phyloP scores from a whole-genome alignment of 2,888 invertebrate genomes.

The Mechanitis mazaeus region DNA sequence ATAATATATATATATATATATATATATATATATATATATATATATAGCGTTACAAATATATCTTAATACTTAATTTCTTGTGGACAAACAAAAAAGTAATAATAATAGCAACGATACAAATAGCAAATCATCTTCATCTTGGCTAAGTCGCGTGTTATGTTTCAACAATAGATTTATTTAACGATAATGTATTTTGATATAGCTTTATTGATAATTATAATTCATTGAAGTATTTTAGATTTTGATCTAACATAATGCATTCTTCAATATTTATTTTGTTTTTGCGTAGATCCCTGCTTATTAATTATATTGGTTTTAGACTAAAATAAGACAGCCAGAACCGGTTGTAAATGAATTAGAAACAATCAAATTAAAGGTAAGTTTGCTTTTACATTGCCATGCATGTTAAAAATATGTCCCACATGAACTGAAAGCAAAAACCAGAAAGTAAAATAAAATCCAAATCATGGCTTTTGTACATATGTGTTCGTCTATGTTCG shows the following conservation, averaged over 20 bases:
- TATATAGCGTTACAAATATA: no score
- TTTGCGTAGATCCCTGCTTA: slow-evolving; percentile 42
- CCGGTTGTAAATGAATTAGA: slow-evolving; percentile 44
- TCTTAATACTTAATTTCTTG: no score
- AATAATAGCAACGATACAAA: background rate
- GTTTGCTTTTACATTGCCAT: slow-evolving; percentile 32
- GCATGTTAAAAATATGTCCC: slow-evolving; percentile 24
- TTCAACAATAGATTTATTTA: slow-evolving; percentile 4
- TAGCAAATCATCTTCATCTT: background rate
- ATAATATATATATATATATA: no score
- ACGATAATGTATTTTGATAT: background rate
- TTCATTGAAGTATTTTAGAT: background rate
- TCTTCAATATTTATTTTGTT: slow-evolving; percentile 16
- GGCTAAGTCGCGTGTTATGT: background rate
- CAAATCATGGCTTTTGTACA: slow-evolving; percentile 32
- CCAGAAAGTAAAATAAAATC: slow-evolving; percentile 7
- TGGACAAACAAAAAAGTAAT: no score
- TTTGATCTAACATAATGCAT: slow-evolving; percentile 10
- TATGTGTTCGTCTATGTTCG: slow-evolving; percentile 13
- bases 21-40: no score
- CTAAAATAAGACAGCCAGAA: slow-evolving; percentile 54
- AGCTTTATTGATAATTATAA: no score
- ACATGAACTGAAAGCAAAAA: slow-evolving; percentile 5
- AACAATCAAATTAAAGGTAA: slow-evolving; percentile 69
- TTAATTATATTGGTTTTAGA: slow-evolving; percentile 62